Percentiles rank a stretch among this genome's conserved stretches.
These are phyloP conservation scores for Enteromius afrohamiltoni DNA, from an alignment of 2,797 vertebrate species.

Conservation along the genomic window DNA sequence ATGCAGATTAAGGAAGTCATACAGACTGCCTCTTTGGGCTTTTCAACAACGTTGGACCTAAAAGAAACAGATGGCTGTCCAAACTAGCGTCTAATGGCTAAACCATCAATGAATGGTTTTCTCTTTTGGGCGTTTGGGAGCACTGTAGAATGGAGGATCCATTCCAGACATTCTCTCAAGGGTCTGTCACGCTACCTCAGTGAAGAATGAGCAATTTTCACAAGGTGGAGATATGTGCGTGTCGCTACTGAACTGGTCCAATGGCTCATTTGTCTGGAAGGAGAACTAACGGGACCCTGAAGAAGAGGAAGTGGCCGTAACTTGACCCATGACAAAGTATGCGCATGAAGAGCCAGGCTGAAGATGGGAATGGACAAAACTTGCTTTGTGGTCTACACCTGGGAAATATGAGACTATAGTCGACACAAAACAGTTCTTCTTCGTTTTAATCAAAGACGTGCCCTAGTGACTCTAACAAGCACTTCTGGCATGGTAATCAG, in stretches of 20 bases:
- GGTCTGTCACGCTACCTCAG: constrained; percentile 41
- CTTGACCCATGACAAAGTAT: constrained; percentile 34
- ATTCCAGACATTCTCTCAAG: constrained; percentile 47
- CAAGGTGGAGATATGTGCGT: constrained; percentile 29
- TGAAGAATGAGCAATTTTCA: constrained; percentile 57
- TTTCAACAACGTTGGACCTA: background rate
- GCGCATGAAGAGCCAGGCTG: constrained; percentile 30
- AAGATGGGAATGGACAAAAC: constrained; percentile 22
- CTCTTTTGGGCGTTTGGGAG: constrained; percentile 41
- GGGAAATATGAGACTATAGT: constrained; percentile 32
- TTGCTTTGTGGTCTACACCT: constrained; percentile 23
- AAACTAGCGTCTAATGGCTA: constrained; percentile 9
- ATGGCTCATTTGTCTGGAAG: constrained; percentile 22
- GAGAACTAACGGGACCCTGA: constrained; percentile 21
- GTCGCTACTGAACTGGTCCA: constrained; percentile 21
- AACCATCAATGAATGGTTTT: constrained; percentile 36
- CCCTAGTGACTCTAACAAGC: constrained; percentile 1
- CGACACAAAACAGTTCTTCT: constrained; percentile 53
- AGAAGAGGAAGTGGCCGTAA: constrained; percentile 40
- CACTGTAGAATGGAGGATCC: constrained; percentile 39
- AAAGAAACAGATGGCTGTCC: background rate
- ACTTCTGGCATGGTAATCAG: background rate
- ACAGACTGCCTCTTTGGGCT: background rate
- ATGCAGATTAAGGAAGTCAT: constrained; percentile 16
- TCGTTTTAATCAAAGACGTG: constrained; percentile 25